Evolutionary conservation across 1,140 invertebrate species (phyloP).

Genomic region (Yoshiicerus persimilis): DNA sequence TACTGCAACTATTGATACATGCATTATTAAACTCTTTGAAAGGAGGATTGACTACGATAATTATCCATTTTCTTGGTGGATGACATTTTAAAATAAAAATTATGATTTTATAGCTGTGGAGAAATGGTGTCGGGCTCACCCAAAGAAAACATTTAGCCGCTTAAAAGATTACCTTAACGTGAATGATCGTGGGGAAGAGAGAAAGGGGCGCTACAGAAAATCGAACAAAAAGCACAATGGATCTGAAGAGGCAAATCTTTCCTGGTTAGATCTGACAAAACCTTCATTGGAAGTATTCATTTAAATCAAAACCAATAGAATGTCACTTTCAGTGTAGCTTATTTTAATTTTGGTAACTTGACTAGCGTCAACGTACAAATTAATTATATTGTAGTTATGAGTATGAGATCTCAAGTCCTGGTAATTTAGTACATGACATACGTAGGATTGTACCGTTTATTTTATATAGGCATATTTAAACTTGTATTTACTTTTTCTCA

Average conservation of each 20-base stretch:
- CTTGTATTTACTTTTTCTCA: background rate
- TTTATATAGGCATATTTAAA: background rate
- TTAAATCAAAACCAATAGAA: background rate
- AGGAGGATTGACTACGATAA: too few relatives aligned
- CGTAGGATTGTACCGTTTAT: background rate
- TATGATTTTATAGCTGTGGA: conserved; percentile 41
- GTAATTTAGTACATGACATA: background rate
- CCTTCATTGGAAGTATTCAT: conserved; percentile 50
- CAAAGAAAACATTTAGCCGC: conserved; percentile 35
- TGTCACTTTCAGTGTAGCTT: background rate
- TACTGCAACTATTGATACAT: too few relatives aligned
- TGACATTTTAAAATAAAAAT: background rate
- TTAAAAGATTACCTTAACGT: conserved; percentile 38
- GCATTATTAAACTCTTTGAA: too few relatives aligned
- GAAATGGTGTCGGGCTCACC: conserved; percentile 49
- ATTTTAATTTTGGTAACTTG: background rate
- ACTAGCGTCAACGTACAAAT: background rate
- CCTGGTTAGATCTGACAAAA: conserved; percentile 48
- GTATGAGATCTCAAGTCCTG: background rate
- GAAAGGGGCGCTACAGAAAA: conserved; percentile 28
- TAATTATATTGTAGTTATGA: background rate
- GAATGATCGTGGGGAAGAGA: background rate
- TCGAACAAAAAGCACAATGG: background rate
- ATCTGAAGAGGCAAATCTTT: conserved; percentile 32
- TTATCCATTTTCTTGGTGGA: too few relatives aligned